Base-by-base conservation (phyloP, 1,140 invertebrate genomes). In the Agrypnia vestita region DNA sequence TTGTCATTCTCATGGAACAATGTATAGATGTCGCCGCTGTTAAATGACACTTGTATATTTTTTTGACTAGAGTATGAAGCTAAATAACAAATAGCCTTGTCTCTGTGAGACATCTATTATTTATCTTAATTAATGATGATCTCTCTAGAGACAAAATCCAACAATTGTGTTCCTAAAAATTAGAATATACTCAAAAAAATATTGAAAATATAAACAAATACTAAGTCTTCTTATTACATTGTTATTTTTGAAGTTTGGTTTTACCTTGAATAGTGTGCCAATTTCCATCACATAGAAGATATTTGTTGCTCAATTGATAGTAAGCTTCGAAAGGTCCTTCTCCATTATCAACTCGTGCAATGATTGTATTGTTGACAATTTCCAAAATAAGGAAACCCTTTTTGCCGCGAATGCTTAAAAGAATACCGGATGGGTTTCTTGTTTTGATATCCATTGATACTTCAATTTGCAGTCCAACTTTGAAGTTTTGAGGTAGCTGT, bases 261-360 rank as follows among this genome's bases (percentile, higher is more conserved):
- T 9, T 86, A 97, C 96, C 95, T 91, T 94, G 90, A 84, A 98
- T 95, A 13, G 90, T 94, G 85, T 99, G 97, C 97, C 97, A 99
- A 43, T 96, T 90, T 46, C 98, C 97, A 90, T 99, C 97, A 86
- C 98, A 99, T 35, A 97, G 91, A 43, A 92, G 91, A 85, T 94
- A 92, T 44, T 93, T 91, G n/a, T 91, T 89, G 17, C 91, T 89
- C 4, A 96, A 92, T 19, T 90, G 92, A 85, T 94, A 97, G 0
- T 90, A 92, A 0, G 96, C 93, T 1, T 92, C 91, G 80, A 97
- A 94, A 0, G 93, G 91, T 7, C 96, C 96, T 74, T 91, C 93
- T 15, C 96, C 95, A 85, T 97, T 97, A 78, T 97, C 96, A 0
- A 98, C 94, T 3, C 92, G 93, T 55, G 98, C 94, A 73, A 93